Evolutionary conservation across 1,140 invertebrate species (phyloP), one percentile per base, ranked within the genome.

Genomic region (Meloidogyne hapla): DNA sequence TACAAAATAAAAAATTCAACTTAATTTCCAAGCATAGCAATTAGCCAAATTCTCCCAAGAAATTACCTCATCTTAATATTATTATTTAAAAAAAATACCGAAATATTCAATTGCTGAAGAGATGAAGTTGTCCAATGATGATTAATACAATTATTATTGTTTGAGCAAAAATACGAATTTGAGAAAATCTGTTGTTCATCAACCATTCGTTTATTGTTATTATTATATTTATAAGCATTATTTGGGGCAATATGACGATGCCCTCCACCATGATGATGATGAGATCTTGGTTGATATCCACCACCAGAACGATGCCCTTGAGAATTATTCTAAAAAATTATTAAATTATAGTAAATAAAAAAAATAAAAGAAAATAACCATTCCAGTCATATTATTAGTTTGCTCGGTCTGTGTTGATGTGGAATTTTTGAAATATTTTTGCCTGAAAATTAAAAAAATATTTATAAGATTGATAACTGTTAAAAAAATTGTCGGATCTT

Each of bases 351-450:
- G 13, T 15, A 15, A n/a, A n/a, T 56, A 15, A 56, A n/a, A 42
- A 42, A 1, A 8, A n/a, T 56, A 56, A n/a, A n/a, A n/a, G n/a
- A n/a, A n/a, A 48, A 18, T 8, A 6, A 56, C 48, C 18, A 56
- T 21, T 56, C 48, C 48, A 56, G 48, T n/a, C 48, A 56, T 18
- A 56, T 56, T 56, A 56, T 56, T 56, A n/a, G 48, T 56, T 56
- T 56, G 48, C 48, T 56, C 48, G n/a, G 48, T 56, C n/a, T 56
- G 48, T 5, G 48, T 56, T 56, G 48, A 56, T 1, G 48, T n/a
- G 48, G 48, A 56, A 56, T 56, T 56, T 56, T 56, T 56, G n/a
- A 56, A 56, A 56, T n/a, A 56, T 56, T 56, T 56, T 56, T 56
- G 48, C 18, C 48, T 56, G 12, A 56, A 56, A 15, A 56, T 18